A percentile compares a stretch with the other conserved stretches of the same genome.
These are phyloP conservation scores for Anneissia japonica DNA, from an alignment of 35 echinoderm and acorn worm species.

Conservation along the genomic window DNA sequence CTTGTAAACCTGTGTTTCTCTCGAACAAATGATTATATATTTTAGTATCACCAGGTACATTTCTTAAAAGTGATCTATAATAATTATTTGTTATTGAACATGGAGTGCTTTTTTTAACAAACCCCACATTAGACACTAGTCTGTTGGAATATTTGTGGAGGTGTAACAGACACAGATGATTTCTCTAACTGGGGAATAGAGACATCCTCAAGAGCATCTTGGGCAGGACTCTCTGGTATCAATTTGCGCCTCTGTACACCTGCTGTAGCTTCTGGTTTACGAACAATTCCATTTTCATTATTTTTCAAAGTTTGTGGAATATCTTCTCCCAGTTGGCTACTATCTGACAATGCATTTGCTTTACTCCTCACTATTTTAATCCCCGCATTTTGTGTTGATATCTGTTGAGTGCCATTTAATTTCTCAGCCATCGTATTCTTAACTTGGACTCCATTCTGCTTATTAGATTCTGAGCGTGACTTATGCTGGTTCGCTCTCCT, in stretches of 20 bases:
- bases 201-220: background rate
- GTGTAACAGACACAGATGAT: background rate
- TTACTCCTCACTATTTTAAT: background rate
- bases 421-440: background rate
- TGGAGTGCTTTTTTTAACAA: too few relatives aligned
- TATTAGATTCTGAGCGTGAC: background rate
- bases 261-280: background rate
- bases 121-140: too few relatives aligned
- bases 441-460: background rate
- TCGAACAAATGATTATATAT: too few relatives aligned
- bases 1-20: too few relatives aligned
- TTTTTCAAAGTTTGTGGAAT: background rate
- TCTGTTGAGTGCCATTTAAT: background rate
- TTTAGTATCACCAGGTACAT: too few relatives aligned
- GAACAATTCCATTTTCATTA: background rate
- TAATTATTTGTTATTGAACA: too few relatives aligned
- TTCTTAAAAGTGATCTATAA: too few relatives aligned
- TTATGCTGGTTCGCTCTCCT: background rate
- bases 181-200: background rate
- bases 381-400: background rate
- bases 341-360: background rate
- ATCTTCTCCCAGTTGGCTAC: background rate
- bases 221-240: background rate
- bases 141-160: background rate
- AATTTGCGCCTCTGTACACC: background rate